These are phyloP conservation scores for Cettia cetti DNA, from an alignment of 2,113 vertebrate genomes.

Conservation along the genomic window DNA sequence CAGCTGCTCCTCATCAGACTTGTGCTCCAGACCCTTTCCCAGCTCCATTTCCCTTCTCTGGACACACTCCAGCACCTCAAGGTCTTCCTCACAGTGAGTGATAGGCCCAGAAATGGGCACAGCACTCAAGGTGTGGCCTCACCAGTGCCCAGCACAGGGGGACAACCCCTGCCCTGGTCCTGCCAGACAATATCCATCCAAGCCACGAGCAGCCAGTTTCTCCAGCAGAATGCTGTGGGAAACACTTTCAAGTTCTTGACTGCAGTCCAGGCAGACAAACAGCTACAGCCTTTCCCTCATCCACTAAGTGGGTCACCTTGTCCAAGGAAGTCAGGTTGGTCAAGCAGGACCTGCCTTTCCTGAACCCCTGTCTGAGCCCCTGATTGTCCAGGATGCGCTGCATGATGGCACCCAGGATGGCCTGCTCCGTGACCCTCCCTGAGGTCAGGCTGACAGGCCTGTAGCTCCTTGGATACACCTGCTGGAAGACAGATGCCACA, in stretches of 20 bases:
- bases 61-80: background rate
- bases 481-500: background rate
- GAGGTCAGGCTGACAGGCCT: background rate
- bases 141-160: background rate
- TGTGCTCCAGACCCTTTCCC: background rate
- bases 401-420: background rate
- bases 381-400: background rate
- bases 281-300: background rate
- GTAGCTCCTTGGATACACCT: background rate
- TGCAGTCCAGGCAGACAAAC: background rate
- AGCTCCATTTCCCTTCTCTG: background rate
- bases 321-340: background rate
- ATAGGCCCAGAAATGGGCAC: fast-evolving
- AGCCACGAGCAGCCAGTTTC: background rate
- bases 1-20: background rate
- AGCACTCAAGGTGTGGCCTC: fast-evolving
- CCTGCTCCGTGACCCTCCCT: background rate
- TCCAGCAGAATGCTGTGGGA: background rate
- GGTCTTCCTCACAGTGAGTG: fast-evolving
- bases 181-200: background rate
- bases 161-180: fast-evolving
- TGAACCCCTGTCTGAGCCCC: background rate
- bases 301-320: background rate
- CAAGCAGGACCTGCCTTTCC: background rate
- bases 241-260: background rate